Percentiles rank a stretch among this genome's conserved stretches.
Evolutionary conservation across 2,113 vertebrate species (phyloP).

Genomic region (Felis chaus): DNA sequence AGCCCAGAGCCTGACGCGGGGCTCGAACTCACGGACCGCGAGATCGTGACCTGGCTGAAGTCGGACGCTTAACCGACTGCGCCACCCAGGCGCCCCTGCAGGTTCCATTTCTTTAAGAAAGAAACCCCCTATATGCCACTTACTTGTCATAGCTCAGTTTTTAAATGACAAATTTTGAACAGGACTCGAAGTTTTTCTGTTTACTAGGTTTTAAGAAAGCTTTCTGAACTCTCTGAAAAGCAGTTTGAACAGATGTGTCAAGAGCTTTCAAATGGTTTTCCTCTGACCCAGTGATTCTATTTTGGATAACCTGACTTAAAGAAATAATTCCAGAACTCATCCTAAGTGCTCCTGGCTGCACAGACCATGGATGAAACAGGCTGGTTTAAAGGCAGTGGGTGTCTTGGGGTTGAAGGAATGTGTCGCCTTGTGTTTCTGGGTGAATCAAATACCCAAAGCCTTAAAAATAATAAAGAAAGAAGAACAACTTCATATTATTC

Average conservation of each 20-base stretch:
- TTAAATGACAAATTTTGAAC: neutral
- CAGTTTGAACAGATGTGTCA: neutral
- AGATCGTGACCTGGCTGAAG: too few species aligned
- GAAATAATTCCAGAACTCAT: neutral
- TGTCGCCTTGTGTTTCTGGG: neutral
- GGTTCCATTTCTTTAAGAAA: neutral
- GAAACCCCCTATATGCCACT: neutral
- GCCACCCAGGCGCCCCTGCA: neutral
- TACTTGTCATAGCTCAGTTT: neutral
- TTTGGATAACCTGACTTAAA: neutral
- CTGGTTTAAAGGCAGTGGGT: neutral
- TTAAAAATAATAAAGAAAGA: neutral
- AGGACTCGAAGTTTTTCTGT: neutral
- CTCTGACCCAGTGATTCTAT: neutral
- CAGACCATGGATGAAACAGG: neutral
- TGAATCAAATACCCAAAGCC: neutral
- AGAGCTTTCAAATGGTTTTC: neutral
- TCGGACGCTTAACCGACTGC: too few species aligned
- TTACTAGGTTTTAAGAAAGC: neutral
- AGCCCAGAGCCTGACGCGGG: too few species aligned
- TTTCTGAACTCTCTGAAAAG: neutral
- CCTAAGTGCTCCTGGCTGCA: neutral
- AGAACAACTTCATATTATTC: neutral
- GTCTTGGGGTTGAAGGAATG: neutral
- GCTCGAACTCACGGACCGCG: too few species aligned